A percentile compares a stretch with the other conserved stretches of the same genome.
phyloP scores from a whole-genome alignment of 2,113 vertebrate genomes.

The Tychaedon coryphoeus region DNA sequence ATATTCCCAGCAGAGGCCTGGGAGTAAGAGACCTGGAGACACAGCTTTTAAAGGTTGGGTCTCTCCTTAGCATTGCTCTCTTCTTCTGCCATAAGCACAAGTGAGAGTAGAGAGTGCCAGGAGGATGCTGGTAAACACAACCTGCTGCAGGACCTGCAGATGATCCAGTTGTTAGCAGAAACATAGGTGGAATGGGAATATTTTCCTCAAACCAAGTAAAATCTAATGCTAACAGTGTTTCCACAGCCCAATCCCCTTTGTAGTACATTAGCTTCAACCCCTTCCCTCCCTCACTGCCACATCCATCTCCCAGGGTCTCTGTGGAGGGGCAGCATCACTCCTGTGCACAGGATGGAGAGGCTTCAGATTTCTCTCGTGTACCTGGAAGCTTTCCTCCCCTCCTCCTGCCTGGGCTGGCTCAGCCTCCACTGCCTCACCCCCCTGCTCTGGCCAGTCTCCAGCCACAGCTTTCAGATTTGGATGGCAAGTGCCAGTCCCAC shows the following conservation, averaged over 20 bases:
- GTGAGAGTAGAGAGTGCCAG: rapidly evolving
- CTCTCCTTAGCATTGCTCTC: not conserved
- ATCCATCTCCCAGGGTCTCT: not conserved
- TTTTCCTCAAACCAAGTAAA: not conserved
- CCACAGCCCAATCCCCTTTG: not conserved
- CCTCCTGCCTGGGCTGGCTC: not conserved
- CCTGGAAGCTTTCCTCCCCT: not conserved
- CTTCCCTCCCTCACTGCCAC: not conserved
- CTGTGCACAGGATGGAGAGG: not conserved
- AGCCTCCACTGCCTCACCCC: not conserved
- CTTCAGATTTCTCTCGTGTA: not conserved
- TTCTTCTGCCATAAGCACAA: not conserved
- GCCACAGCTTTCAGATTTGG: not conserved
- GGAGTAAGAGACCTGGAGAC: not conserved
- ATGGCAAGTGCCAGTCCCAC: not conserved
- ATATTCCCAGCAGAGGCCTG: not conserved
- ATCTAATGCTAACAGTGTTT: not conserved
- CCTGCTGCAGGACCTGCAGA: not conserved
- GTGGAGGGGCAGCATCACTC: not conserved
- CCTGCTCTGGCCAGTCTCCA: not conserved
- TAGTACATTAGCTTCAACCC: not conserved
- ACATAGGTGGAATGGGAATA: not conserved
- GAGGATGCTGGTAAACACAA: not conserved
- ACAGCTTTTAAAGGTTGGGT: not conserved
- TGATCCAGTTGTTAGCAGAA: not conserved